Percentiles rank a stretch among this genome's conserved stretches.
These are phyloP conservation scores for Chelonus formosanus DNA, from an alignment of 2,888 invertebrate species.

Conservation along the genomic window DNA sequence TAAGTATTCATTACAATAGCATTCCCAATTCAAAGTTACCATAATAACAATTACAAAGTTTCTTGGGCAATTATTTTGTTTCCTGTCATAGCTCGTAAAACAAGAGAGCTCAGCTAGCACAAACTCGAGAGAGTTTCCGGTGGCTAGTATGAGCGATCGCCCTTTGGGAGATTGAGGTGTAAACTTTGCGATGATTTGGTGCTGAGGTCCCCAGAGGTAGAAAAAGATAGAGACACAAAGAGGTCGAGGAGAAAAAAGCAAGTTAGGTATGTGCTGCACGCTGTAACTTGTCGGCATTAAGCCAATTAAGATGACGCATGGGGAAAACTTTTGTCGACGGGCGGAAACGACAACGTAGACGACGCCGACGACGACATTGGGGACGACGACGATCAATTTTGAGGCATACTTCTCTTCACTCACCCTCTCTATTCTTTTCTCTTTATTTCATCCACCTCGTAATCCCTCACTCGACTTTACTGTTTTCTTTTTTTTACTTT, in stretches of 20 bases:
- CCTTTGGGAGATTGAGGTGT: conserved; percentile 15
- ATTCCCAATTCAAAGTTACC: conserved; percentile 11
- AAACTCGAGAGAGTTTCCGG: conserved; percentile 18
- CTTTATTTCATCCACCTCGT: conserved; percentile 30
- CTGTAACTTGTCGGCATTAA: conserved; percentile 43
- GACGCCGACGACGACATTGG: conserved; percentile 11
- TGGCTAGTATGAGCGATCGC: conserved; percentile 30
- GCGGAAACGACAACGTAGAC: conserved; percentile 5
- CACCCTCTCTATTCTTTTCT: conserved; percentile 28
- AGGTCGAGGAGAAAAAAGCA: conserved; percentile 33
- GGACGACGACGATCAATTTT: conserved; percentile 49
- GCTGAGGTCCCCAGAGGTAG: conserved; percentile 19
- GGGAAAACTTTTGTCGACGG: conserved; percentile 50
- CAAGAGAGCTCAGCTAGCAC: neutral
- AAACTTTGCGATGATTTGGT: conserved; percentile 31
- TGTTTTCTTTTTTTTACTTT: neutral
- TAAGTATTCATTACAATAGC: neutral
- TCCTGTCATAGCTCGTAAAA: conserved; percentile 13
- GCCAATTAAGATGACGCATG: conserved; percentile 61
- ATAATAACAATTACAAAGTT: conserved; percentile 24
- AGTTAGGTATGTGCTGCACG: conserved; percentile 37
- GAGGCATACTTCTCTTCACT: conserved; percentile 11
- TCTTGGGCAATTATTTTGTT: conserved; percentile 30
- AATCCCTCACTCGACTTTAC: conserved; percentile 8
- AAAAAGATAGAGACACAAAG: conserved; percentile 10